These are phyloP conservation scores for Brachionus plicatilis DNA, from an alignment of 1,140 invertebrate species.

Conservation along the genomic window DNA sequence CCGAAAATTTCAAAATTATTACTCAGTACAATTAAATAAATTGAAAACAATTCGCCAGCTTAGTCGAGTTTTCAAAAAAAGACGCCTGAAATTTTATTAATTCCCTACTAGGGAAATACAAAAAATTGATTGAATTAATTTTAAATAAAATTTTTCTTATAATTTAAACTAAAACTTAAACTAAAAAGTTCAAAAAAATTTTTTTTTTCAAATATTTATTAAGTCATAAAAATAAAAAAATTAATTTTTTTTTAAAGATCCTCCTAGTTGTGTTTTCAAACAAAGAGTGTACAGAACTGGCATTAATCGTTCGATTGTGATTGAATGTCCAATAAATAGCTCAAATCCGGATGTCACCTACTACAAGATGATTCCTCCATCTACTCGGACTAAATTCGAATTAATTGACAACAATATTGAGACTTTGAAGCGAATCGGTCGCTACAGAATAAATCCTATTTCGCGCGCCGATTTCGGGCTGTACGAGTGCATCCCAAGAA, in stretches of 20 bases:
- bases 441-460: conserved; percentile 4
- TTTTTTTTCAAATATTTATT: not conserved
- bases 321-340: conserved; percentile 34
- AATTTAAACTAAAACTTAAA: not conserved
- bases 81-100: no score
- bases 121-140: no score
- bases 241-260: not conserved
- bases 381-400: conserved; percentile 14
- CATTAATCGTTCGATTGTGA: conserved; percentile 10
- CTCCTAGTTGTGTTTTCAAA: conserved; percentile 28
- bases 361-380: conserved; percentile 33
- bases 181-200: not conserved
- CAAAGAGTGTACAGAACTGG: conserved; percentile 11
- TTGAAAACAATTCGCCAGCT: no score
- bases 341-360: conserved; percentile 39
- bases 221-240: not conserved
- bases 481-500: conserved; percentile 33
- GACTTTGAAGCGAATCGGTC: not conserved
- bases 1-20: no score
- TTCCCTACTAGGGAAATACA: no score
- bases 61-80: no score
- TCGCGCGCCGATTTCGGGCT: conserved; percentile 23
- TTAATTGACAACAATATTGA: conserved; percentile 12
- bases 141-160: not conserved
- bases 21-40: no score